These are phyloP conservation scores for Phainopepla nitens DNA, from an alignment of 2,113 vertebrate species.

Conservation along the genomic window DNA sequence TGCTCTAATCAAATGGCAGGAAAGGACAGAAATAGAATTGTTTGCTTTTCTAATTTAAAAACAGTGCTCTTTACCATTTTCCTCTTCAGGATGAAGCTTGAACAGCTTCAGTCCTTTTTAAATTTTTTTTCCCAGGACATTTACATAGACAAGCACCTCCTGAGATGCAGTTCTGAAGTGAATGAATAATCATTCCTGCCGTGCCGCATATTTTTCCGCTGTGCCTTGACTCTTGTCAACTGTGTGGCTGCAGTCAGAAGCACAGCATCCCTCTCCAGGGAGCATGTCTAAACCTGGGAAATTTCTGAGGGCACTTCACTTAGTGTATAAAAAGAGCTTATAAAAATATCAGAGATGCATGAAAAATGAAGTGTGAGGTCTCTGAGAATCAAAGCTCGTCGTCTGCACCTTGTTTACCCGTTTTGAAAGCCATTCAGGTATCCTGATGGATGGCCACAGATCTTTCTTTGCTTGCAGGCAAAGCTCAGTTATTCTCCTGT, in stretches of 20 bases:
- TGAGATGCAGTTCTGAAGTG: not conserved
- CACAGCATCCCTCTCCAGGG: not conserved
- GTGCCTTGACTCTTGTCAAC: conserved; percentile 11
- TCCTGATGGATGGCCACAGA: not conserved
- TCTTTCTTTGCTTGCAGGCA: not conserved
- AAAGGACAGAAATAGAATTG: not conserved
- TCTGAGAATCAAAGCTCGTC: not conserved
- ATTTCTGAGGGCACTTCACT: conserved; percentile 20
- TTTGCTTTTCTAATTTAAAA: conserved; percentile 1
- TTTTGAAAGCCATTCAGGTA: not conserved
- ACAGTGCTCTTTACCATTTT: not conserved
- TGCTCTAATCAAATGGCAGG: not conserved
- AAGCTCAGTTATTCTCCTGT: not conserved
- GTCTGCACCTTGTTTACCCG: not conserved
- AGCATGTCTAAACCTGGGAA: not conserved
- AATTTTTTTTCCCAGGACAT: not conserved
- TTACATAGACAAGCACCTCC: not conserved
- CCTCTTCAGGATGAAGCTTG: not conserved
- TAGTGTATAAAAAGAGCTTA: not conserved
- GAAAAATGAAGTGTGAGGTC: not conserved
- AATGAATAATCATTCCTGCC: conserved; percentile 14
- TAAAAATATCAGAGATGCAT: not conserved
- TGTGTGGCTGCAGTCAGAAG: not conserved
- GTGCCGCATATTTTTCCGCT: not conserved
- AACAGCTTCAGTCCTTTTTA: not conserved